Conservation (phyloP, 2,888 invertebrate genomes). For the Spialia ferax region DNA sequence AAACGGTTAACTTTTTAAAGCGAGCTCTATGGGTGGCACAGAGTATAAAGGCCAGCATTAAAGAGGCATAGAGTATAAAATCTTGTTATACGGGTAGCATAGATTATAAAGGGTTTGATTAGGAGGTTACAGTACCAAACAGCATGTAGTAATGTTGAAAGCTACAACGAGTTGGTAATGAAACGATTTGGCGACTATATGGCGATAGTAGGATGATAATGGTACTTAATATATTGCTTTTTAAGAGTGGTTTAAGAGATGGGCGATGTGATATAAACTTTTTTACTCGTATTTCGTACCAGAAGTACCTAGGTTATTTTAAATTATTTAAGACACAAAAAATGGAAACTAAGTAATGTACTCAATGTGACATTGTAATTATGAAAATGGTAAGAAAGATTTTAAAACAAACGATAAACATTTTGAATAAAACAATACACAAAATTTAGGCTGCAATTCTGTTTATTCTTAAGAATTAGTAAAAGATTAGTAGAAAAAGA, state of each 20-base stretch:
- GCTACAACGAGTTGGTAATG: conserved; percentile 23
- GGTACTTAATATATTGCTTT: conserved; percentile 19
- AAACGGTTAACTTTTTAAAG: conserved; percentile 40
- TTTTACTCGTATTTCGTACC: too few relatives aligned
- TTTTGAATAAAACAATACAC: too few relatives aligned
- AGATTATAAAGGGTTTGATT: conserved; percentile 16
- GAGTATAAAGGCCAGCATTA: conserved; percentile 40
- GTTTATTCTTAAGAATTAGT: too few relatives aligned
- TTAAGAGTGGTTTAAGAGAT: conserved; percentile 10
- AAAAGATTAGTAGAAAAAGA: too few relatives aligned
- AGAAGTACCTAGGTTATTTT: too few relatives aligned
- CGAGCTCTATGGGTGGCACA: conserved; percentile 47
- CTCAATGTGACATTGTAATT: too few relatives aligned
- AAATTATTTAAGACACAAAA: too few relatives aligned
- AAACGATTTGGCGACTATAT: conserved; percentile 24
- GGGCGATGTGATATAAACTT: neutral
- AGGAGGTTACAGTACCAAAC: conserved; percentile 41
- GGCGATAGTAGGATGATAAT: conserved; percentile 9
- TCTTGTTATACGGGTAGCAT: neutral
- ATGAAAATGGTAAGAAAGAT: too few relatives aligned
- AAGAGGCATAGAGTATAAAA: conserved; percentile 34
- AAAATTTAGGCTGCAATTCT: too few relatives aligned
- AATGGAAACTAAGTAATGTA: too few relatives aligned
- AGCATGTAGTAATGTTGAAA: conserved; percentile 38
- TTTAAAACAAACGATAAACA: too few relatives aligned